Percentiles rank a stretch among this genome's conserved stretches.
Evolutionary conservation across 1,140 invertebrate species (phyloP).

Genomic region (Calephelis virginiensis): DNA sequence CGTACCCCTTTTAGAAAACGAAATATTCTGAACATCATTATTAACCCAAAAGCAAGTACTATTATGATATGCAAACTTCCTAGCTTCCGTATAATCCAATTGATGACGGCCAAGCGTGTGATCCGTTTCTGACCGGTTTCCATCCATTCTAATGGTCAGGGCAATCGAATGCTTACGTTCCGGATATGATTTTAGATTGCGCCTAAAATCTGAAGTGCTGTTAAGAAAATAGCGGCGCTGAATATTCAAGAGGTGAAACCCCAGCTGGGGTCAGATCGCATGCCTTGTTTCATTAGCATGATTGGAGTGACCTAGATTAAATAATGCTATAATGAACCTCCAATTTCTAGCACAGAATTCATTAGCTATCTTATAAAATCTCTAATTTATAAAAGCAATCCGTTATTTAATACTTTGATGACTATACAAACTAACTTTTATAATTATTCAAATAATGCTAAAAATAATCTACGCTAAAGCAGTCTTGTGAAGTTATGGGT

Average conservation of each 20-base stretch:
- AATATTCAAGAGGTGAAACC: conserved; percentile 56
- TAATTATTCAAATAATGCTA: no score
- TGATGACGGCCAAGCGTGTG: background rate
- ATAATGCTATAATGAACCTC: background rate
- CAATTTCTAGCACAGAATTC: no score
- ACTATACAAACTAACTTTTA: no score
- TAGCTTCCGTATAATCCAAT: background rate
- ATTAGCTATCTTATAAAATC: no score
- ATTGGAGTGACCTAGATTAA: conserved; percentile 51
- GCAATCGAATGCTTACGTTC: conserved; percentile 23
- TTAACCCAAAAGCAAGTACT: no score
- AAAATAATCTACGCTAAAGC: no score
- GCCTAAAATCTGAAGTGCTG: conserved; percentile 44
- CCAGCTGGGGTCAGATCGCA: conserved; percentile 29
- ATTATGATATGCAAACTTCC: background rate
- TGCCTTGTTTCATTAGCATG: conserved; percentile 28
- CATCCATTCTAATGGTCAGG: conserved; percentile 24
- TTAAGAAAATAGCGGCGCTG: conserved; percentile 58
- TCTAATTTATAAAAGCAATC: no score
- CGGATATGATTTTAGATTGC: conserved; percentile 43
- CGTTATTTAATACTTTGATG: no score
- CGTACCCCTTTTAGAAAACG: no score
- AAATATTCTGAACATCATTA: no score
- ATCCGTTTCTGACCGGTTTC: conserved; percentile 16
- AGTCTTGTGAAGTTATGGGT: no score